Conservation (phyloP, 2,113 vertebrate species). For the Phrynosoma platyrhinos region DNA sequence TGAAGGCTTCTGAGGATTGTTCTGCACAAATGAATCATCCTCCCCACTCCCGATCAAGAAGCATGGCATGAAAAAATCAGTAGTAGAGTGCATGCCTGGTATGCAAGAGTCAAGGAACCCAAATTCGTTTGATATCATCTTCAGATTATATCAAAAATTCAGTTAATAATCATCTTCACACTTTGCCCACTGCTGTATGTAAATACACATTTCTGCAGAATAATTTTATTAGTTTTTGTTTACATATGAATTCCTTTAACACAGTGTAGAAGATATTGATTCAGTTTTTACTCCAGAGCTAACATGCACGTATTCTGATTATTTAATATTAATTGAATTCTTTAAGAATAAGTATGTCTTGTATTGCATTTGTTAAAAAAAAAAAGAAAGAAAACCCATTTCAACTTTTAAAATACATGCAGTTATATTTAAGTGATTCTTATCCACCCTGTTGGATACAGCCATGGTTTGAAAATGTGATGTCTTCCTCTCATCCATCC, state of each 20-base stretch:
- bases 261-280: neutral
- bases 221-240: neutral
- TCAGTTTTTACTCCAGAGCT: neutral
- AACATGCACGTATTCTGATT: neutral
- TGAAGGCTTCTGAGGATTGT: too few species aligned
- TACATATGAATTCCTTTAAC: neutral
- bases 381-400: too few species aligned
- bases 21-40: too few species aligned
- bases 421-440: neutral
- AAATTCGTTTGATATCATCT: too few species aligned
- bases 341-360: too few species aligned
- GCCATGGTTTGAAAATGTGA: constrained; percentile 28
- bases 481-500: constrained; percentile 34
- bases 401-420: too few species aligned
- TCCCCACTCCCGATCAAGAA: too few species aligned
- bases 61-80: too few species aligned
- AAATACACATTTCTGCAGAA: neutral
- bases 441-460: neutral
- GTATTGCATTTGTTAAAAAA: neutral
- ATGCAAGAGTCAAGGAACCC: too few species aligned
- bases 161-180: too few species aligned
- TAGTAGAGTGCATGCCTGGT: too few species aligned
- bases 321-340: neutral
- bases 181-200: neutral
- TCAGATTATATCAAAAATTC: too few species aligned